A percentile compares a stretch with the other conserved stretches of the same genome.
Evolutionary conservation across 2,797 vertebrate genomes (phyloP).

Genomic region (Cirrhinus molitorella): DNA sequence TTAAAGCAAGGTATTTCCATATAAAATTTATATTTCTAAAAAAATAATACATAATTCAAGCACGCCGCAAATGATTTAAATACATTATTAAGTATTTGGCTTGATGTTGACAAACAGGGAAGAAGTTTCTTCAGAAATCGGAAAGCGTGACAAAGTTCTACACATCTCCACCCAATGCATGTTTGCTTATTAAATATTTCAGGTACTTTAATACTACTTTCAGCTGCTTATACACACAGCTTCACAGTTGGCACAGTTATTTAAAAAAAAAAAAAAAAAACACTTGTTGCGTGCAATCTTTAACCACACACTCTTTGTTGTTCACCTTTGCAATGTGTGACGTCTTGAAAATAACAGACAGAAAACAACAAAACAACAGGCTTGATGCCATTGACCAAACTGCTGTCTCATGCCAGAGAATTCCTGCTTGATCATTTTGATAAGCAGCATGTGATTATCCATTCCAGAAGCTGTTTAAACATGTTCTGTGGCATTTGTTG

Average conservation of each 20-base stretch:
- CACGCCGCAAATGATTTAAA: not conserved
- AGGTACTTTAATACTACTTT: not conserved
- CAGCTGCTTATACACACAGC: not conserved
- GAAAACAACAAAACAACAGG: not conserved
- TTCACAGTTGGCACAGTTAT: not conserved
- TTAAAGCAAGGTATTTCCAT: not conserved
- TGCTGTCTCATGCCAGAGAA: not conserved
- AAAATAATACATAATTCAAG: not conserved
- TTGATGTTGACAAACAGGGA: not conserved
- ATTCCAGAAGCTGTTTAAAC: slow-evolving; percentile 21
- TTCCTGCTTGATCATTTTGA: not conserved
- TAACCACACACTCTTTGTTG: not conserved
- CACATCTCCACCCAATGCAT: not conserved
- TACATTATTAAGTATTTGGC: not conserved
- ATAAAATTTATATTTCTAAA: not conserved
- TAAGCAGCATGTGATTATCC: slow-evolving; percentile 10
- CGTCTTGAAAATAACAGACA: not conserved
- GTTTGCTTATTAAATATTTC: slow-evolving; percentile 1
- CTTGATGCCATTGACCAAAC: not conserved
- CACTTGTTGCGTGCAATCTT: not conserved
- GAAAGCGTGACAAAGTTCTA: not conserved
- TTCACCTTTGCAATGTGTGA: not conserved
- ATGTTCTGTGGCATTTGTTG: slow-evolving; percentile 38
- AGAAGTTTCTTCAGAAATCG: not conserved
- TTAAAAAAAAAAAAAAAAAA: too few species aligned